These are phyloP conservation scores for Drosophila jambulina DNA, from an alignment of 1,140 invertebrate genomes.

Conservation along the genomic window DNA sequence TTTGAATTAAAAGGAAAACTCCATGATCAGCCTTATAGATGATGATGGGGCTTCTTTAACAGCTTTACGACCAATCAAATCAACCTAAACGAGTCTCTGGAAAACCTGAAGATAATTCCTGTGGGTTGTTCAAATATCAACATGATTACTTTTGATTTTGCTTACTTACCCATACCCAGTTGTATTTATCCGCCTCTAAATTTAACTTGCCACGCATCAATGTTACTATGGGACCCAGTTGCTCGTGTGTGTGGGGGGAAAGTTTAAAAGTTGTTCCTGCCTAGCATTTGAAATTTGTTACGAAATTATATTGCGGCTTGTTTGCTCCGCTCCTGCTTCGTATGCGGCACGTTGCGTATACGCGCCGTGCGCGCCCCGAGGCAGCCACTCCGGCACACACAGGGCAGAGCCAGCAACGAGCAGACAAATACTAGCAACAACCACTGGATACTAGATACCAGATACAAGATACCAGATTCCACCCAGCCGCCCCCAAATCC, in stretches of 20 bases:
- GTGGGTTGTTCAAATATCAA: slow-evolving; percentile 69
- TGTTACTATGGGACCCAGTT: slow-evolving; percentile 46
- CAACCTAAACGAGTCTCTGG: slow-evolving; percentile 26
- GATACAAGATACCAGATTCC: slow-evolving; percentile 1
- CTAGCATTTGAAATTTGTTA: slow-evolving; percentile 78
- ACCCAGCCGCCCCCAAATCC: slow-evolving; percentile 51
- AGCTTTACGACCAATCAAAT: slow-evolving; percentile 49
- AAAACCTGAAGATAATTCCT: slow-evolving; percentile 56
- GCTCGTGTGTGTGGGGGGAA: slow-evolving; percentile 36
- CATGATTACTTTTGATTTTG: slow-evolving; percentile 78
- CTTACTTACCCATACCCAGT: slow-evolving; percentile 48
- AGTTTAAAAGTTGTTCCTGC: slow-evolving; percentile 81
- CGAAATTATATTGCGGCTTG: slow-evolving; percentile 68
- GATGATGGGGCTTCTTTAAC: neutral
- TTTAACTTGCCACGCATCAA: slow-evolving; percentile 68
- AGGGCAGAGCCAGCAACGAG: slow-evolving; percentile 6
- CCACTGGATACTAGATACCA: slow-evolving; percentile 20
- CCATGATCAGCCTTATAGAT: slow-evolving; percentile 3
- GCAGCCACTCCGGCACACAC: slow-evolving; percentile 12
- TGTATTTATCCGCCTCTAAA: slow-evolving; percentile 63
- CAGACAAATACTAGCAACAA: slow-evolving; percentile 45
- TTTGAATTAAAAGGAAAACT: neutral
- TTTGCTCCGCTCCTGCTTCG: slow-evolving; percentile 53
- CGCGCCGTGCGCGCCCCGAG: slow-evolving; percentile 42
- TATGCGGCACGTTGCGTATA: slow-evolving; percentile 79